Conservation (phyloP, 2,797 vertebrate species). For the Steatocranus sp. region DNA sequence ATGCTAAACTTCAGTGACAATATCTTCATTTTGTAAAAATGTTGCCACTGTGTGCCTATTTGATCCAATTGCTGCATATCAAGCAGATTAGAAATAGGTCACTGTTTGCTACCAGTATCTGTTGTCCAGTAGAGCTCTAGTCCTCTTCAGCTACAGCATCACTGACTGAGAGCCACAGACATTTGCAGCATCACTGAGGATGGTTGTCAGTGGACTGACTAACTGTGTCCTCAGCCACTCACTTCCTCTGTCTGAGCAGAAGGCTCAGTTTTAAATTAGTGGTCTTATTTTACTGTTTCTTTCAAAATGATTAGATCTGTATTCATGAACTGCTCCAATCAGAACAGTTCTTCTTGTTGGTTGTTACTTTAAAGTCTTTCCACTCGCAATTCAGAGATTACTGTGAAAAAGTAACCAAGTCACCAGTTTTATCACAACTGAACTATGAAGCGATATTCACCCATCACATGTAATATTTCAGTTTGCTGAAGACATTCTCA, state of each 20-base stretch:
- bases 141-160: neutral
- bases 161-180: neutral
- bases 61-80: neutral
- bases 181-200: neutral
- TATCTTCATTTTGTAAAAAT: neutral
- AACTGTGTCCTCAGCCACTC: neutral
- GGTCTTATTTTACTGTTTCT: neutral
- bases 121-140: neutral
- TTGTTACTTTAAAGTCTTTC: neutral
- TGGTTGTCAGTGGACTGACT: neutral
- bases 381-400: fast-evolving
- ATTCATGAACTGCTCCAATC: neutral
- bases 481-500: neutral
- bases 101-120: neutral
- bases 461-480: neutral
- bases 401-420: neutral
- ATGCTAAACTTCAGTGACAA: neutral
- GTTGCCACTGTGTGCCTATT: neutral
- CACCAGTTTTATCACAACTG: neutral
- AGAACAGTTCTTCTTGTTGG: neutral
- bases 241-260: neutral
- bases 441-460: neutral
- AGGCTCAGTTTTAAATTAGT: neutral
- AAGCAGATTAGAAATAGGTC: neutral
- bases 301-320: neutral